Percentiles rank a stretch among this genome's conserved stretches.
Conservation (phyloP, 1,140 invertebrate genomes). For the Lysiphlebus fabarum region DNA sequence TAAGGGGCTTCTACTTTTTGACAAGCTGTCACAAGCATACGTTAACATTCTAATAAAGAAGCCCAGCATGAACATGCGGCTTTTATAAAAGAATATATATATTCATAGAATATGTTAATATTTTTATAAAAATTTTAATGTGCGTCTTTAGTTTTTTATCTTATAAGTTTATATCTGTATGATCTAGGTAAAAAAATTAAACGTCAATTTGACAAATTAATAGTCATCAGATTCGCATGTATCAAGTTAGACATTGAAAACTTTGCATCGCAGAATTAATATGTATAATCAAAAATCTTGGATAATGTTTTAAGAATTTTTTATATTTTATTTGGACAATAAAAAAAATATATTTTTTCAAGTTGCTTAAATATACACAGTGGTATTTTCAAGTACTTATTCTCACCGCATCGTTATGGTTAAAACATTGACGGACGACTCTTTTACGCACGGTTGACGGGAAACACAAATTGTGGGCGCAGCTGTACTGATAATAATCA, state of each 20-base stretch:
- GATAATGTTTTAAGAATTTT: slow-evolving; percentile 1
- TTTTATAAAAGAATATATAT: slow-evolving; percentile 8
- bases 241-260: too few relatives aligned
- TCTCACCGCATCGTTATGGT: slow-evolving; percentile 25
- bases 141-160: neutral
- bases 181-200: too few relatives aligned
- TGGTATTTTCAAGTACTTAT: too few relatives aligned
- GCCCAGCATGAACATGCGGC: slow-evolving; percentile 11
- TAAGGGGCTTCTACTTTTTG: slow-evolving; percentile 28
- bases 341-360: neutral
- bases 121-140: slow-evolving; percentile 6
- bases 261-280: too few relatives aligned
- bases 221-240: too few relatives aligned
- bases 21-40: slow-evolving; percentile 47
- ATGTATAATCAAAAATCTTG: too few relatives aligned
- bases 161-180: neutral
- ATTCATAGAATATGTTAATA: neutral
- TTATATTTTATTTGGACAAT: neutral
- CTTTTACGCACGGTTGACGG: slow-evolving; percentile 49
- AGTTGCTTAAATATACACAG: neutral
- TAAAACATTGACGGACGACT: slow-evolving; percentile 47
- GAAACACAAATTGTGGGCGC: slow-evolving; percentile 54
- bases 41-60: slow-evolving; percentile 40
- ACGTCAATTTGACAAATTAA: too few relatives aligned
- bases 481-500: slow-evolving; percentile 53